phyloP scores from a whole-genome alignment of 2,888 invertebrate genomes.

The Gari tellinella region DNA sequence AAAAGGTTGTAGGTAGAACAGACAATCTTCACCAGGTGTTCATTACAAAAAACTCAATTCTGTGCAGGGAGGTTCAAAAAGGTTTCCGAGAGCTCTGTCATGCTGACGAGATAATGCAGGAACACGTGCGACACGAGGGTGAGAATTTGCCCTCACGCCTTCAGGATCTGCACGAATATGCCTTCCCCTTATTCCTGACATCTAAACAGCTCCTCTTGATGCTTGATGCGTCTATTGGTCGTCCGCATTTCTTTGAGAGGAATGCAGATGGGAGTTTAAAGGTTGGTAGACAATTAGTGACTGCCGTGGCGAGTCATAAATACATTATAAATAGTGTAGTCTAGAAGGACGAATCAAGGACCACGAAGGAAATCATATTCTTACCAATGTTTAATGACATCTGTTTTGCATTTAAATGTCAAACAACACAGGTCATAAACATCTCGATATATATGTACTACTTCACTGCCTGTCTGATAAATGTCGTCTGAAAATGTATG shows the following conservation, averaged over 20 bases:
- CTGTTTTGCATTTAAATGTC: too few species aligned
- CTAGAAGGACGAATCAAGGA: too few species aligned
- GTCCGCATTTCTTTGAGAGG: constrained; percentile 73
- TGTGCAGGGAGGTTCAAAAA: constrained; percentile 79
- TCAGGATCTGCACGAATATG: constrained; percentile 35
- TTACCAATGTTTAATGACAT: too few species aligned
- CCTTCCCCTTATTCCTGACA: constrained; percentile 77
- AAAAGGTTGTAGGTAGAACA: constrained; percentile 13
- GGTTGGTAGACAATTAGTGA: constrained; percentile 12
- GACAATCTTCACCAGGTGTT: constrained; percentile 50
- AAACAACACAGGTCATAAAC: too few species aligned
- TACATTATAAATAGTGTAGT: too few species aligned
- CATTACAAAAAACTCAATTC: constrained; percentile 68
- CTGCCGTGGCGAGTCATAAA: too few species aligned
- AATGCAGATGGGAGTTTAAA: constrained; percentile 72
- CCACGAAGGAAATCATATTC: too few species aligned
- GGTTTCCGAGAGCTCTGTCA: constrained; percentile 76
- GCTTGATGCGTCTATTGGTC: constrained; percentile 76
- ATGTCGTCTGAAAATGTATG: too few species aligned
- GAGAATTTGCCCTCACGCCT: constrained; percentile 62
- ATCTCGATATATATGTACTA: too few species aligned
- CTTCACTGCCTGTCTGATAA: too few species aligned
- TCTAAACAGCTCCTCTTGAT: constrained; percentile 74
- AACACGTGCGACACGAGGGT: constrained; percentile 54
- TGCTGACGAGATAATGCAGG: constrained; percentile 62